A percentile compares a stretch with the other conserved stretches of the same genome.
Evolutionary conservation across 2,113 vertebrate genomes (phyloP).

Genomic region (Cavia aperea): DNA sequence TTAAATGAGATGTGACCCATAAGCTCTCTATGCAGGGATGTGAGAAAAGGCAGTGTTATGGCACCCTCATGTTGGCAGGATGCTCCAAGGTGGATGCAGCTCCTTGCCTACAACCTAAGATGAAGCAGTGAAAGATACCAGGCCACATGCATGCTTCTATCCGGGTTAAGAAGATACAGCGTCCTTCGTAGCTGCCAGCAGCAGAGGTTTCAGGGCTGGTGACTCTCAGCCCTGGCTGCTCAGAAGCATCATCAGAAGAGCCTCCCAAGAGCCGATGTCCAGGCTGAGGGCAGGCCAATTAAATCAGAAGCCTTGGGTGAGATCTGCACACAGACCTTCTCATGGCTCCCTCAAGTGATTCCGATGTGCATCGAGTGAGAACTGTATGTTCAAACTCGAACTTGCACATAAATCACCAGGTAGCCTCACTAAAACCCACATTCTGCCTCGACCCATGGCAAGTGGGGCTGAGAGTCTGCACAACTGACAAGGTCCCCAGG

Average conservation of each 20-base stretch:
- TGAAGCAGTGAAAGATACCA: neutral
- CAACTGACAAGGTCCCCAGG: neutral
- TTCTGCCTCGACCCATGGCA: neutral
- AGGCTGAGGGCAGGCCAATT: neutral
- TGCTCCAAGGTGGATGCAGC: neutral
- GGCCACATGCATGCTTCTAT: neutral
- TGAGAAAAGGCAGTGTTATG: neutral
- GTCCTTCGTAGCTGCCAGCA: neutral
- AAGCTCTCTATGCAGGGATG: neutral
- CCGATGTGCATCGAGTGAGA: neutral
- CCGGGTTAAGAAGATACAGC: neutral
- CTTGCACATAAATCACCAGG: neutral
- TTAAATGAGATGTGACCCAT: neutral
- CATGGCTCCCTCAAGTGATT: neutral
- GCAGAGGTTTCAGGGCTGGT: neutral
- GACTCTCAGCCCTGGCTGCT: neutral
- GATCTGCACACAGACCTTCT: neutral
- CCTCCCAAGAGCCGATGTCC: neutral
- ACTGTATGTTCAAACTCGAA: neutral
- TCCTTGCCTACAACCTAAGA: neutral
- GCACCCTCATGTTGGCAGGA: neutral
- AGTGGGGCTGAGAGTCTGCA: neutral
- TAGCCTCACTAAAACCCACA: neutral
- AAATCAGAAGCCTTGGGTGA: neutral
- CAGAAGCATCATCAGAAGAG: neutral